These are phyloP conservation scores for Celastrina argiolus DNA, from an alignment of 2,888 invertebrate genomes.

Conservation along the genomic window DNA sequence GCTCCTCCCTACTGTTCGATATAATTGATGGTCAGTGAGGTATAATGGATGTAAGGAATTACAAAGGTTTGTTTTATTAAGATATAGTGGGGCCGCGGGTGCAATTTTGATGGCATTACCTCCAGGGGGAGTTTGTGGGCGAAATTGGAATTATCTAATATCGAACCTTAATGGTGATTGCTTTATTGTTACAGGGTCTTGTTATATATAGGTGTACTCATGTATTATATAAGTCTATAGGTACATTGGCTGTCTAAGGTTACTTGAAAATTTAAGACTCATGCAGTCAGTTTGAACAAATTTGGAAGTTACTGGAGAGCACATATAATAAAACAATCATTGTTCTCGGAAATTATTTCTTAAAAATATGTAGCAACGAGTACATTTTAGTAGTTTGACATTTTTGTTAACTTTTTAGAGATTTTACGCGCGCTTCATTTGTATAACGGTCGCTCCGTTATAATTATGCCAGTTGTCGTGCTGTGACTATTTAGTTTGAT, in stretches of 20 bases:
- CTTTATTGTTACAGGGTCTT: not conserved
- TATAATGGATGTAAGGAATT: slow-evolving; percentile 15
- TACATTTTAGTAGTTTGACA: too few relatives aligned
- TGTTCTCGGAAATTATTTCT: too few relatives aligned
- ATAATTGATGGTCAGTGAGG: slow-evolving; percentile 6
- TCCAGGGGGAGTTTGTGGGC: not conserved
- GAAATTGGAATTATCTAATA: slow-evolving; percentile 10
- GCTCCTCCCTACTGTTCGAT: slow-evolving; percentile 1
- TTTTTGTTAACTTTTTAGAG: not conserved
- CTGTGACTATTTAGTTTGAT: slow-evolving; percentile 55
- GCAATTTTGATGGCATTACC: slow-evolving; percentile 27
- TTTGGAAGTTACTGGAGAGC: too few relatives aligned
- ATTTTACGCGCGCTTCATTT: not conserved
- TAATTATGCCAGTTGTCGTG: slow-evolving; percentile 63
- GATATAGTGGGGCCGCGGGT: slow-evolving; percentile 57
- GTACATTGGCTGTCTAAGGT: not conserved
- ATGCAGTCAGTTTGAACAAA: too few relatives aligned
- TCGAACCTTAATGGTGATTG: slow-evolving; percentile 2
- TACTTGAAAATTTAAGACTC: not conserved
- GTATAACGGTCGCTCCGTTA: slow-evolving; percentile 24
- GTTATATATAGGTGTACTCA: not conserved
- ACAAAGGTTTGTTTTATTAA: slow-evolving; percentile 49
- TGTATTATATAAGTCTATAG: not conserved
- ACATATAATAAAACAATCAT: too few relatives aligned
- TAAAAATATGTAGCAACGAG: too few relatives aligned